Percentiles rank a stretch among this genome's conserved stretches.
phyloP scores from a whole-genome alignment of 2,888 invertebrate species.

The Trachelus tabidus region DNA sequence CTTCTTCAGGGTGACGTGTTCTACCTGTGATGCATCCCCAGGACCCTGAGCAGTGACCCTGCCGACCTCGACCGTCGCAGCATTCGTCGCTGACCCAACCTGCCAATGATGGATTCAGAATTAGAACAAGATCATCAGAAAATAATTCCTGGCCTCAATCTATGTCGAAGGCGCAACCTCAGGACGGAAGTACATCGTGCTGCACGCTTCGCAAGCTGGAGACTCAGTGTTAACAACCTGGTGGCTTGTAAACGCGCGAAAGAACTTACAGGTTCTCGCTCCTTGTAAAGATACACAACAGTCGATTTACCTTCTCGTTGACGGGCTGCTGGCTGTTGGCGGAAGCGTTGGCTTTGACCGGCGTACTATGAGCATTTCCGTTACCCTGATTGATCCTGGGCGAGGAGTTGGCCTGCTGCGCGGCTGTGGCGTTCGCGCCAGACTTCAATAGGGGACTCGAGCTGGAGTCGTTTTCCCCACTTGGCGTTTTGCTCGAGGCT shows the following conservation, averaged over 20 bases:
- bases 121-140: too few relatives aligned
- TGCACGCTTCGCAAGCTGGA: too few relatives aligned
- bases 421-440: conserved; percentile 43
- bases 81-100: conserved; percentile 59
- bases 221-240: too few relatives aligned
- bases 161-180: too few relatives aligned
- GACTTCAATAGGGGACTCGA: conserved; percentile 56
- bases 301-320: conserved; percentile 56
- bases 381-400: conserved; percentile 57
- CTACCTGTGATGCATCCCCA: conserved; percentile 80
- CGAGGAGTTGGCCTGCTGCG: conserved; percentile 45
- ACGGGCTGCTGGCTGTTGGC: conserved; percentile 52
- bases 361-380: conserved; percentile 61
- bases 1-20: conserved; percentile 93
- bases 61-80: conserved; percentile 76
- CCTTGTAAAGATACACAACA: too few relatives aligned
- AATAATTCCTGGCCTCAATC: too few relatives aligned
- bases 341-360: conserved; percentile 47
- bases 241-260: too few relatives aligned
- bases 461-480: conserved; percentile 53
- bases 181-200: too few relatives aligned
- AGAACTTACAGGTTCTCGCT: too few relatives aligned
- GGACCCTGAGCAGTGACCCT: conserved; percentile 80
- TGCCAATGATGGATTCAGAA: conserved; percentile 16
- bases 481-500: conserved; percentile 39